Conservation (phyloP, 2,113 vertebrate species). For the Ictidomys tridecemlineatus region DNA sequence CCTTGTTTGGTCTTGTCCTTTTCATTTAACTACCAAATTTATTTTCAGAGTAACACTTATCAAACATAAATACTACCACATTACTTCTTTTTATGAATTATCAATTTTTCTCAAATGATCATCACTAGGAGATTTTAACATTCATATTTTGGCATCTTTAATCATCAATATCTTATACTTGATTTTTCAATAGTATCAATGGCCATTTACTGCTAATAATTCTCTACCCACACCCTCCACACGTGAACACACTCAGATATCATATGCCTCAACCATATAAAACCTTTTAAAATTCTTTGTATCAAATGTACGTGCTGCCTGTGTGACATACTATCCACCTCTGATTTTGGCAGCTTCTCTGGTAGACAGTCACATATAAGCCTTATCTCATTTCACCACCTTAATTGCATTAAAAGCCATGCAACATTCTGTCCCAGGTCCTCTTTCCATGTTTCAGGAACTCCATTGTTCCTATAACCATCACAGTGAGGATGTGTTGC, state of each 20-base stretch:
- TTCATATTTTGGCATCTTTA: not conserved
- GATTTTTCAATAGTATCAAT: not conserved
- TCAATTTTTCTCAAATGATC: not conserved
- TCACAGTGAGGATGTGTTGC: accelerated
- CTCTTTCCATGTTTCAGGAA: not conserved
- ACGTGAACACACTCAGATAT: accelerated
- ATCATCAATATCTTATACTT: not conserved
- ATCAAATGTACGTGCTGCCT: not conserved
- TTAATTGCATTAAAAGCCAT: not conserved
- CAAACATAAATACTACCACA: not conserved
- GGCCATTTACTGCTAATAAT: not conserved
- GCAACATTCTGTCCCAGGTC: not conserved
- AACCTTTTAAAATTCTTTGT: not conserved
- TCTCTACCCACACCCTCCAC: not conserved
- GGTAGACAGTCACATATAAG: not conserved
- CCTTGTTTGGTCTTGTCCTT: not conserved
- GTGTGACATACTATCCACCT: not conserved
- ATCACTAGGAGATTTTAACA: not conserved
- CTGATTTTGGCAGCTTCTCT: not conserved
- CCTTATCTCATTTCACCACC: not conserved
- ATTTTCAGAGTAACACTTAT: not conserved
- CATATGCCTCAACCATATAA: not conserved
- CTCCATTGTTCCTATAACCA: accelerated
- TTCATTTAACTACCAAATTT: not conserved
- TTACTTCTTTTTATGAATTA: not conserved